Percentiles rank a stretch among this genome's conserved stretches.
phyloP scores from a whole-genome alignment of 2,888 invertebrate genomes.

The Villa cingulata region DNA sequence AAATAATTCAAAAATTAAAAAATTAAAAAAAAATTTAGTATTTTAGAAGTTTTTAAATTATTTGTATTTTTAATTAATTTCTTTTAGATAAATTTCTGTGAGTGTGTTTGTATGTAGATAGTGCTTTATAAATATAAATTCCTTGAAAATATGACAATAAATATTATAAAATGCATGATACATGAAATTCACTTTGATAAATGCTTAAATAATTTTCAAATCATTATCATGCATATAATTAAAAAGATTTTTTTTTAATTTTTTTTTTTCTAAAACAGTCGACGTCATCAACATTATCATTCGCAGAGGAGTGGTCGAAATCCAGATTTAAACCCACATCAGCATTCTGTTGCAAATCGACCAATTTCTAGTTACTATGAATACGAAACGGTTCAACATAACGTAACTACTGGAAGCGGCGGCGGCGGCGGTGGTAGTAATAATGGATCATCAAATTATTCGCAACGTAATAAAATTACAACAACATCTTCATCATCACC shows the following conservation, averaged over 20 bases:
- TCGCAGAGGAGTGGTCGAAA: constrained; percentile 46
- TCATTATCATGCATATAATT: too few species aligned
- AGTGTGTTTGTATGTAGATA: too few species aligned
- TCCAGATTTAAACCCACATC: constrained; percentile 36
- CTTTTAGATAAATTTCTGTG: too few species aligned
- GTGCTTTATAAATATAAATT: too few species aligned
- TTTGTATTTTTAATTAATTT: too few species aligned
- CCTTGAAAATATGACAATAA: too few species aligned
- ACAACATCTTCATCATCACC: constrained; percentile 15
- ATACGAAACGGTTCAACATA: constrained; percentile 63
- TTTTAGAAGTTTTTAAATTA: too few species aligned
- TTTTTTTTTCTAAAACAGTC: too few species aligned
- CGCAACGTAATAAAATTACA: constrained; percentile 6
- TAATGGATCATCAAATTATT: constrained; percentile 20
- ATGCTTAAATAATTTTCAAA: too few species aligned
- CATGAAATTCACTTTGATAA: too few species aligned
- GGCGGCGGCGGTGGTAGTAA: not conserved
- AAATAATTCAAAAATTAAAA: not conserved
- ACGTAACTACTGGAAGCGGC: constrained; percentile 22
- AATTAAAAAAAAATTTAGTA: not conserved
- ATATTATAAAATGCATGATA: too few species aligned
- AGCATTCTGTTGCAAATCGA: constrained; percentile 27
- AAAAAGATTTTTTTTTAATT: too few species aligned
- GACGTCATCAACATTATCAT: constrained; percentile 53
- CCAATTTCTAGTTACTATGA: constrained; percentile 76